phyloP scores from a whole-genome alignment of 30 jellyfish, hydroid and myxozoan genomes.

The Morbakka virulenta region DNA sequence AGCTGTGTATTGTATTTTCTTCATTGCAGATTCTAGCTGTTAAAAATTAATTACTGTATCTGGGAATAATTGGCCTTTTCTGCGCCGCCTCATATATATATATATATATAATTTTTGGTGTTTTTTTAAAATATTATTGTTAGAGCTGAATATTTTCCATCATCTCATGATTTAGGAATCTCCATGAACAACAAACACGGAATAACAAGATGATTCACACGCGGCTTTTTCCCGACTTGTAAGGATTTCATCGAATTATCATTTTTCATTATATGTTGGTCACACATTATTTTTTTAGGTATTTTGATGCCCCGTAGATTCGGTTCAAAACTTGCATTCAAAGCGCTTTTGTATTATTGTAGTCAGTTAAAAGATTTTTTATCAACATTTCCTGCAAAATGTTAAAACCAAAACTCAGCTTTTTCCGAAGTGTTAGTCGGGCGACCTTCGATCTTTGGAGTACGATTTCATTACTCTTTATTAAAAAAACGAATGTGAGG shows the following conservation, averaged over 20 bases:
- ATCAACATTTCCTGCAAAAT: neutral
- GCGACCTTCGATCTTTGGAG: neutral
- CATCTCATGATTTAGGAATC: constrained; percentile 58
- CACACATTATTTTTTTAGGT: neutral
- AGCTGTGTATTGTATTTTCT: too few species aligned
- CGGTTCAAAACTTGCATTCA: too few species aligned
- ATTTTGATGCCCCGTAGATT: neutral
- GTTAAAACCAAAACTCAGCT: neutral
- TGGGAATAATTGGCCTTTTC: too few species aligned
- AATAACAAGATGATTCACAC: constrained; percentile 62
- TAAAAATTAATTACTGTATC: too few species aligned
- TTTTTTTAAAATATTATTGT: too few species aligned
- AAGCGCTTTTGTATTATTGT: too few species aligned
- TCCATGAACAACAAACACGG: constrained; percentile 80
- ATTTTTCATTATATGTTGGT: neutral
- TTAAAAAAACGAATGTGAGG: too few species aligned
- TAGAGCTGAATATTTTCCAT: too few species aligned
- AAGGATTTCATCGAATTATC: constrained; percentile 2
- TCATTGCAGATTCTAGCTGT: too few species aligned
- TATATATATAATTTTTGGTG: too few species aligned
- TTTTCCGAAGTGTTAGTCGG: neutral
- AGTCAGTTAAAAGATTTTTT: too few species aligned
- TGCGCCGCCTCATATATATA: too few species aligned
- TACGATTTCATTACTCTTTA: neutral
- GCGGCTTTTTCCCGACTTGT: constrained; percentile 89